phyloP scores from a whole-genome alignment of 1,140 invertebrate species.

The Sarcophaga peregrina region DNA sequence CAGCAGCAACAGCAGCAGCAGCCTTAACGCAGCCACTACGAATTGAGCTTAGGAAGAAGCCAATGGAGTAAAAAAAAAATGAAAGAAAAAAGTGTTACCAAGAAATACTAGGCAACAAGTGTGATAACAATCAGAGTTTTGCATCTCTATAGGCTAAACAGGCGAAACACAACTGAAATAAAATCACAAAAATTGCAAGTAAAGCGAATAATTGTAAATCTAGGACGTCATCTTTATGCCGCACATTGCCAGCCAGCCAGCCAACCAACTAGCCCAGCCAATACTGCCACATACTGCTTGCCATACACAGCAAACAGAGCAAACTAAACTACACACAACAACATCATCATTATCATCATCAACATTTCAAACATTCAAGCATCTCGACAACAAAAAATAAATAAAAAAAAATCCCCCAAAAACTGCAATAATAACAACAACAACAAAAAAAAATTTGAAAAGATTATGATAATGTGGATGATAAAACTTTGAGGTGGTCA shows the following conservation, averaged over 20 bases:
- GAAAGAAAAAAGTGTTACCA: slow-evolving; percentile 9
- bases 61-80: neutral
- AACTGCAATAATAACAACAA: neutral
- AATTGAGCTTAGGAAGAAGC: neutral
- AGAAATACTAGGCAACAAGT: slow-evolving; percentile 10
- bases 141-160: slow-evolving; percentile 3
- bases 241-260: neutral
- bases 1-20: too few relatives aligned
- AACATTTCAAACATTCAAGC: too few relatives aligned
- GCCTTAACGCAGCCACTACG: neutral
- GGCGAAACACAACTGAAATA: slow-evolving; percentile 6
- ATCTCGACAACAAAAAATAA: too few relatives aligned
- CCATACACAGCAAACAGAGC: too few relatives aligned
- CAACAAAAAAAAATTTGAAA: neutral
- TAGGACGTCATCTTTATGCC: slow-evolving; percentile 20
- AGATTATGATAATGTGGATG: slow-evolving; percentile 1
- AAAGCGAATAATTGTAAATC: slow-evolving; percentile 16
- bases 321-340: too few relatives aligned
- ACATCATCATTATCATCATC: too few relatives aligned
- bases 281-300: neutral
- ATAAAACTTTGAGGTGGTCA: slow-evolving; percentile 18
- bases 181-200: slow-evolving; percentile 24
- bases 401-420: neutral
- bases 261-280: too few relatives aligned
- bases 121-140: neutral